Percentiles rank a stretch among this genome's conserved stretches.
These are phyloP conservation scores for Chinchilla lanigera DNA, from an alignment of 2,113 vertebrate species.

Conservation along the genomic window DNA sequence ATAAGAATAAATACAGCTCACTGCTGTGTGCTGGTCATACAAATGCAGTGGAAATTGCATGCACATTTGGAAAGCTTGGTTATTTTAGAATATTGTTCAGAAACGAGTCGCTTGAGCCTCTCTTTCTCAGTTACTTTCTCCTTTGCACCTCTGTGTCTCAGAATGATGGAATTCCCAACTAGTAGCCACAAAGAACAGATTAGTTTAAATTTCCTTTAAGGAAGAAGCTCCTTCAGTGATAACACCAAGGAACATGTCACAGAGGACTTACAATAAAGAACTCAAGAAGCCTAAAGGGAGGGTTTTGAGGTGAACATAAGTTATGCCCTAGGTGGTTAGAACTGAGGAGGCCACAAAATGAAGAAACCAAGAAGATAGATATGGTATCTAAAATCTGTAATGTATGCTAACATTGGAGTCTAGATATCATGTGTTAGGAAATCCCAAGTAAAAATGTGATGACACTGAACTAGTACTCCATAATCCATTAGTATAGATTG, in stretches of 20 bases:
- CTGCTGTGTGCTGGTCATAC: neutral
- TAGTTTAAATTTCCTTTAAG: slow-evolving; percentile 41
- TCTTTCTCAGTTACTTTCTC: slow-evolving; percentile 29
- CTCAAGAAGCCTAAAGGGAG: neutral
- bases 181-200: slow-evolving; percentile 44
- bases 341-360: rapidly evolving
- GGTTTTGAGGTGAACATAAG: neutral
- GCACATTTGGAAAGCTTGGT: slow-evolving; percentile 62
- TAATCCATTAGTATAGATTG: neutral
- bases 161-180: slow-evolving; percentile 64
- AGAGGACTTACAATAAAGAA: neutral
- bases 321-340: neutral
- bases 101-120: slow-evolving; percentile 53
- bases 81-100: slow-evolving; percentile 67
- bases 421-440: neutral
- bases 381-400: neutral
- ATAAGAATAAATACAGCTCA: neutral
- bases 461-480: neutral
- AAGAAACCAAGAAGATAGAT: neutral
- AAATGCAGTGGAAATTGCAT: slow-evolving; percentile 36
- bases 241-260: neutral
- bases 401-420: neutral
- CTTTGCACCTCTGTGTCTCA: slow-evolving; percentile 51
- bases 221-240: neutral
- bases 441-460: neutral